These are phyloP conservation scores for Lepidotrigona ventralis DNA, from an alignment of 1,140 invertebrate genomes.

Conservation along the genomic window DNA sequence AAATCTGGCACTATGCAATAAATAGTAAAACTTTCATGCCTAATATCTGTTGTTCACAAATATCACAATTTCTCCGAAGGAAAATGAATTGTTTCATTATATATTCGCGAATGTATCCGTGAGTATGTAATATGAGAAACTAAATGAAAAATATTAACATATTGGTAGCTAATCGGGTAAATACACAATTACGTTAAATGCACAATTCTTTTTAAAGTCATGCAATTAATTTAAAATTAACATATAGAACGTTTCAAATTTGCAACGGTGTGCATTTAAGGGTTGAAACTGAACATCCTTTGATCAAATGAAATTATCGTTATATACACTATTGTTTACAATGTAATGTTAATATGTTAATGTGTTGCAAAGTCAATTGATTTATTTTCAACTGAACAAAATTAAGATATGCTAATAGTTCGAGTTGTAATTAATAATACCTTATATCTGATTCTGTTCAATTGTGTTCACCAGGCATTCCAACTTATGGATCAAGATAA, in stretches of 20 bases:
- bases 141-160: background rate
- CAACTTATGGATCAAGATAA: conserved; percentile 99
- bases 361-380: background rate
- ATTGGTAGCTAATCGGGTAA: background rate
- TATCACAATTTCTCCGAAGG: background rate
- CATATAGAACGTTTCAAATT: too few species aligned
- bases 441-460: background rate
- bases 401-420: background rate
- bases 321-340: too few species aligned
- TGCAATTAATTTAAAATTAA: too few species aligned
- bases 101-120: too few species aligned
- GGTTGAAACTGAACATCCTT: too few species aligned
- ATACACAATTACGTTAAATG: too few species aligned
- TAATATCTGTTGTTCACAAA: background rate
- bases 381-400: background rate
- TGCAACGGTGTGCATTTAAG: too few species aligned
- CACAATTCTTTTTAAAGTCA: too few species aligned
- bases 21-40: background rate
- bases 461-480: conserved; percentile 87
- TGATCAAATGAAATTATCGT: too few species aligned
- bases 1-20: too few species aligned
- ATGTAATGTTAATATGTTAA: too few species aligned
- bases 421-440: background rate
- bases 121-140: background rate
- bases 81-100: background rate